Conservation (phyloP, 2,797 vertebrate species). For the Rachycentron canadum region DNA sequence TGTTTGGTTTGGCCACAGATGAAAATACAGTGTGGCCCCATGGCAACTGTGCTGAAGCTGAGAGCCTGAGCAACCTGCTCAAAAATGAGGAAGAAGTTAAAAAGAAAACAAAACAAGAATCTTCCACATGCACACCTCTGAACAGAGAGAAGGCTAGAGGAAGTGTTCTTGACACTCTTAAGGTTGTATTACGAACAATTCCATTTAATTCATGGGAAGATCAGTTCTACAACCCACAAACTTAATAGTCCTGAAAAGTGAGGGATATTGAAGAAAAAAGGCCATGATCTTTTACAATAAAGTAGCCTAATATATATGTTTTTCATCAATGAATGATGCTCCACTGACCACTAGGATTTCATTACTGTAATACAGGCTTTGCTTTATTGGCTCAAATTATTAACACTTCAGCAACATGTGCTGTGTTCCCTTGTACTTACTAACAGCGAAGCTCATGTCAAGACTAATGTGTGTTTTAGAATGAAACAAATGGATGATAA, state of each 20-base stretch:
- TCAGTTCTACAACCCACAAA: neutral
- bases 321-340: neutral
- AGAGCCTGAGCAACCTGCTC: conserved; percentile 62
- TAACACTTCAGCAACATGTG: neutral
- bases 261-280: neutral
- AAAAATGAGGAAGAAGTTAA: neutral
- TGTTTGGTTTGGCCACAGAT: conserved; percentile 29
- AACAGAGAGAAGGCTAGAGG: rapidly evolving
- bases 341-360: neutral
- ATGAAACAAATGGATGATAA: neutral
- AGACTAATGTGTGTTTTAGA: neutral
- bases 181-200: rapidly evolving
- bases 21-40: rapidly evolving
- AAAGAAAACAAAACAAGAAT: rapidly evolving
- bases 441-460: neutral
- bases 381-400: neutral
- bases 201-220: neutral
- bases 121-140: neutral
- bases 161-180: rapidly evolving
- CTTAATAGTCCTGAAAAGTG: neutral
- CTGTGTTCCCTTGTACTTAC: neutral
- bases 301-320: neutral
- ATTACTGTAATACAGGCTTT: neutral
- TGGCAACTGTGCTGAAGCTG: conserved; percentile 60
- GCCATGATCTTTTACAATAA: neutral